Percentiles rank a stretch among this genome's conserved stretches.
Evolutionary conservation across 2,888 invertebrate species (phyloP).

Genomic region (Amaurobius ferox): DNA sequence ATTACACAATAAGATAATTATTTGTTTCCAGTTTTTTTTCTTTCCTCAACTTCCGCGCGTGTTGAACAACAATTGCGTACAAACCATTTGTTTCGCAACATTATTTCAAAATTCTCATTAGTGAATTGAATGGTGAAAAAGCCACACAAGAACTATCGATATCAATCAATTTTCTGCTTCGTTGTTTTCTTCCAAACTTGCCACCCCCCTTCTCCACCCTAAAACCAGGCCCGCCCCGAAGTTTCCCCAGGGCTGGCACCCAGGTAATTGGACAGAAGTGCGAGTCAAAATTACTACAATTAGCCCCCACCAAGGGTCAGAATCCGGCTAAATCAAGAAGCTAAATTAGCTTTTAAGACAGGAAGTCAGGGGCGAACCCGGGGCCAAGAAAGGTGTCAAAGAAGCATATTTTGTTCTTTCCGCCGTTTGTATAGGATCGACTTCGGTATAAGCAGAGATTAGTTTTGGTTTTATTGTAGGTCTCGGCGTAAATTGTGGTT

Average conservation of each 20-base stretch:
- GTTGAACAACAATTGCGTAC: not conserved
- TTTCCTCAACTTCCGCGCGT: not conserved
- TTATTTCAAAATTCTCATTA: not conserved
- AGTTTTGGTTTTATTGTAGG: not conserved
- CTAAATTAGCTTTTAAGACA: slow-evolving; percentile 55
- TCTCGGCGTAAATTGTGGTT: slow-evolving; percentile 13
- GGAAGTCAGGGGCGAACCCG: slow-evolving; percentile 47
- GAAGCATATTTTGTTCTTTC: not conserved
- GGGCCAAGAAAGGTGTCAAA: slow-evolving; percentile 44
- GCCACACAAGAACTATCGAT: not conserved
- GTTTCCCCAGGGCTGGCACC: not conserved
- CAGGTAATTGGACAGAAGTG: slow-evolving; percentile 12
- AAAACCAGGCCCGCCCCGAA: not conserved
- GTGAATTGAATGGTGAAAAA: not conserved
- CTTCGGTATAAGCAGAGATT: not conserved
- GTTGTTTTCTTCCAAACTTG: not conserved
- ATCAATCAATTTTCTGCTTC: slow-evolving; percentile 8
- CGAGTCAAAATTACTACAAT: slow-evolving; percentile 50
- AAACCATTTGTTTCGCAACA: not conserved
- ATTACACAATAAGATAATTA: too few relatives aligned
- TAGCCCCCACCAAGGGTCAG: slow-evolving; percentile 32
- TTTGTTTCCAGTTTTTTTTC: not conserved
- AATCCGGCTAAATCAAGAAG: slow-evolving; percentile 21
- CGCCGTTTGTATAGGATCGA: not conserved
- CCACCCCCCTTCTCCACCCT: not conserved